Conservation (phyloP, 2,888 invertebrate species). For the Leptinotarsa rubiginosa region DNA sequence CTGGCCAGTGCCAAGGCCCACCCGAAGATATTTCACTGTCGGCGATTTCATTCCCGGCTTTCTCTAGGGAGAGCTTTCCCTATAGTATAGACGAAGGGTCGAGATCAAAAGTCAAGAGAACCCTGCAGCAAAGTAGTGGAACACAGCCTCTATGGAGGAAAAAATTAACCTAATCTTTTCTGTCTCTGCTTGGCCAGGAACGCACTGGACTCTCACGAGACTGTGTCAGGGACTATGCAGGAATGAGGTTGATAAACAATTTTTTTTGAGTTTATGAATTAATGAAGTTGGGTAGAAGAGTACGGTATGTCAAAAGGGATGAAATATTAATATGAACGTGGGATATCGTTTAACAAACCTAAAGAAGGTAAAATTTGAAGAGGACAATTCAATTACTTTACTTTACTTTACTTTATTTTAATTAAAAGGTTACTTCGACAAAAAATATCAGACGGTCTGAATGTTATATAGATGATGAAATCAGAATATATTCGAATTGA, state of each 20-base stretch:
- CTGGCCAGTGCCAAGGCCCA: conserved; percentile 5
- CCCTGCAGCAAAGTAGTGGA: conserved; percentile 9
- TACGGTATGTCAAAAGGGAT: too few species aligned
- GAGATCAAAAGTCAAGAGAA: conserved; percentile 19
- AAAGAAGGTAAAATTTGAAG: too few species aligned
- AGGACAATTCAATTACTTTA: too few species aligned
- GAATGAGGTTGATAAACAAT: not conserved
- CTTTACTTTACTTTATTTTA: too few species aligned
- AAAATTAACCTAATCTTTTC: conserved; percentile 13
- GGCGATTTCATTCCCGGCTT: conserved; percentile 6
- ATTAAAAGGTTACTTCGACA: too few species aligned
- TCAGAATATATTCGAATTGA: too few species aligned
- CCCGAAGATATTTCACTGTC: conserved; percentile 28
- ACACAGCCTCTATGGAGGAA: conserved; percentile 1
- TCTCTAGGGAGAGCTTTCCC: conserved; percentile 16
- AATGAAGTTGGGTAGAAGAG: too few species aligned
- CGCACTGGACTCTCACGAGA: not conserved
- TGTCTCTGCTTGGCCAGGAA: not conserved
- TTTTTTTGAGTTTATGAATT: not conserved
- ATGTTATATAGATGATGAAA: too few species aligned
- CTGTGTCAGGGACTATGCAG: not conserved
- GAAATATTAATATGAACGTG: too few species aligned
- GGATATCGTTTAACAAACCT: too few species aligned
- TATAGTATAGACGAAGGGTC: conserved; percentile 22
- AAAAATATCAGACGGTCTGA: too few species aligned